phyloP scores from a whole-genome alignment of 2,888 invertebrate genomes.

The Luperina nickerlii region DNA sequence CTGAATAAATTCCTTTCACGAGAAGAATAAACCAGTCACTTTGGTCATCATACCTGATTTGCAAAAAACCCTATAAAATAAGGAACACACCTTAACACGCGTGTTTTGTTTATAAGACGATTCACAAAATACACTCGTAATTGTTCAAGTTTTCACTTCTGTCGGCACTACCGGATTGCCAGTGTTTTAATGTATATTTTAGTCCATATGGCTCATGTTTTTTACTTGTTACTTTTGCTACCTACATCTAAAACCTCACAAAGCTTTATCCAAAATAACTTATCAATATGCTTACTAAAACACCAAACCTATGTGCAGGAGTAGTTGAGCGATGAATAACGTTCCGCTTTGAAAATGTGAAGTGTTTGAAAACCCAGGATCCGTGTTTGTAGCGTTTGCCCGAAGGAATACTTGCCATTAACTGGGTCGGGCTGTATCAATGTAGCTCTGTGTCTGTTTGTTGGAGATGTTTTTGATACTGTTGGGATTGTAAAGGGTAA shows the following conservation, averaged over 20 bases:
- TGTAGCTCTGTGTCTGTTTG: slow-evolving; percentile 34
- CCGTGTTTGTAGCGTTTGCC: slow-evolving; percentile 49
- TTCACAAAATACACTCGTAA: too few relatives aligned
- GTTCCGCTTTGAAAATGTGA: slow-evolving; percentile 56
- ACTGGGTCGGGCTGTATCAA: slow-evolving; percentile 33
- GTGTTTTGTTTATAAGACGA: too few relatives aligned
- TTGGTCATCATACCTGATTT: too few relatives aligned
- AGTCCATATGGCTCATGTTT: too few relatives aligned
- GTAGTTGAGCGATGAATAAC: slow-evolving; percentile 51
- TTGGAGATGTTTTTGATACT: slow-evolving; percentile 25
- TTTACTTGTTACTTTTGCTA: not conserved
- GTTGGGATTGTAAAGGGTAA: not conserved
- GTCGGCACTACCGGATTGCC: too few relatives aligned
- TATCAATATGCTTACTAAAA: slow-evolving; percentile 50
- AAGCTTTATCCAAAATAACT: slow-evolving; percentile 33
- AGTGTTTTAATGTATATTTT: too few relatives aligned
- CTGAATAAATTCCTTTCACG: too few relatives aligned
- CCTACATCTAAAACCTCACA: not conserved
- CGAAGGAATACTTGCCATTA: slow-evolving; percentile 64
- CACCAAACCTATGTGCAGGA: slow-evolving; percentile 32
- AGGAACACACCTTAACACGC: too few relatives aligned
- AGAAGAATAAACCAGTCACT: too few relatives aligned
- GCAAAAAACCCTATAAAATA: too few relatives aligned
- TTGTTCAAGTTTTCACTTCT: too few relatives aligned
- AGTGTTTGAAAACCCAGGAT: slow-evolving; percentile 57